Conservation (phyloP, 2,797 vertebrate species). For the Brachymystax lenok region DNA sequence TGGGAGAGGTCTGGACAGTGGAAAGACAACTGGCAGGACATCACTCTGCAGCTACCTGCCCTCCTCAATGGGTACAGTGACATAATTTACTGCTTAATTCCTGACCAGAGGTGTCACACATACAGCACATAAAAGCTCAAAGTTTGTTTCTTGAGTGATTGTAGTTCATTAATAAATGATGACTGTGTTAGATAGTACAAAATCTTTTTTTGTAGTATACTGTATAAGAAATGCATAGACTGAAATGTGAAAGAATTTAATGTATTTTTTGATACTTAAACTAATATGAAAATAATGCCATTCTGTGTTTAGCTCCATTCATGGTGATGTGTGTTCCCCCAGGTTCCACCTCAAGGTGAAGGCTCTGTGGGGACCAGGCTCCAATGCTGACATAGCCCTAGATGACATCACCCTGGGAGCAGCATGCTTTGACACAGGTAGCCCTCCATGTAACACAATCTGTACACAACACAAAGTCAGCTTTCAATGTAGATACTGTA, state of each 20-base stretch:
- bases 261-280: background rate
- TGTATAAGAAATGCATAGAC: too few relatives aligned
- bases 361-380: slow-evolving; percentile 80
- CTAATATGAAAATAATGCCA: background rate
- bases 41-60: slow-evolving; percentile 77
- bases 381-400: slow-evolving; percentile 82
- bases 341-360: slow-evolving; percentile 84
- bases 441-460: slow-evolving; percentile 11
- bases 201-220: too few relatives aligned
- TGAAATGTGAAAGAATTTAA: background rate
- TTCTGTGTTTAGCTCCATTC: background rate
- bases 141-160: background rate
- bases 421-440: slow-evolving; percentile 82
- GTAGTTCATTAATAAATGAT: background rate
- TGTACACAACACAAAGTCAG: background rate
- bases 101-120: background rate
- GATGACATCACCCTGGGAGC: slow-evolving; percentile 85
- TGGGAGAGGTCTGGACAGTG: slow-evolving; percentile 79
- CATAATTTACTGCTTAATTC: background rate
- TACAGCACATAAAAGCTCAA: background rate
- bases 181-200: background rate
- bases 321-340: slow-evolving; percentile 26
- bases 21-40: slow-evolving; percentile 81
- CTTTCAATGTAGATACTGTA: background rate
- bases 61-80: slow-evolving; percentile 69